Conservation (phyloP, 1,140 invertebrate genomes). For the Leptopilina boulardi region DNA sequence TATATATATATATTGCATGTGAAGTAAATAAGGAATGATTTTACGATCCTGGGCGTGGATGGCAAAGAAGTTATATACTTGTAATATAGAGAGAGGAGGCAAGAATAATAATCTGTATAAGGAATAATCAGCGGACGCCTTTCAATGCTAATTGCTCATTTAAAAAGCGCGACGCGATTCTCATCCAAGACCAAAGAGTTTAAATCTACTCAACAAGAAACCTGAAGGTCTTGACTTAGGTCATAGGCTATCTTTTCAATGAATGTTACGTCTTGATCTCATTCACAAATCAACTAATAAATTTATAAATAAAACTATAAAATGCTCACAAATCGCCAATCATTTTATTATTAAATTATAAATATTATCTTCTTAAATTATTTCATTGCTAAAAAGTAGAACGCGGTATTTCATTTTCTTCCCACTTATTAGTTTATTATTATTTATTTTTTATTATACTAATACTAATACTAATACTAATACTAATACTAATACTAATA, state of each 20-base stretch:
- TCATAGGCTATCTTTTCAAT: background rate
- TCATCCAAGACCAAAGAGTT: background rate
- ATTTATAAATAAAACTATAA: no score
- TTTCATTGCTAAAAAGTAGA: no score
- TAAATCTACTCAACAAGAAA: background rate
- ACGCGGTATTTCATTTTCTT: no score
- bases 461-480: no score
- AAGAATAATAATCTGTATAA: background rate
- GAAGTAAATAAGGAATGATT: slow-evolving; percentile 5
- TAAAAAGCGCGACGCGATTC: slow-evolving; percentile 18
- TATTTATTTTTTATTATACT: no score
- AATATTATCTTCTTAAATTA: no score
- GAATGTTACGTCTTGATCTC: slow-evolving; percentile 7
- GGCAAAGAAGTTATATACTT: background rate
- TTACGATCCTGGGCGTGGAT: slow-evolving; percentile 13
- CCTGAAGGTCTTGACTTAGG: slow-evolving; percentile 17
- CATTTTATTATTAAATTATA: background rate
- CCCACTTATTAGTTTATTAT: no score
- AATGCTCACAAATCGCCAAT: background rate
- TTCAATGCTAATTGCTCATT: slow-evolving; percentile 20
- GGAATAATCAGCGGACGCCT: slow-evolving; percentile 6
- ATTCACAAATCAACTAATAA: slow-evolving; percentile 3
- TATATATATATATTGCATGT: background rate
- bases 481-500: no score
- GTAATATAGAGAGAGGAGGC: background rate